Conservation (phyloP, 2,113 vertebrate species). For the Nesoenas mayeri region DNA sequence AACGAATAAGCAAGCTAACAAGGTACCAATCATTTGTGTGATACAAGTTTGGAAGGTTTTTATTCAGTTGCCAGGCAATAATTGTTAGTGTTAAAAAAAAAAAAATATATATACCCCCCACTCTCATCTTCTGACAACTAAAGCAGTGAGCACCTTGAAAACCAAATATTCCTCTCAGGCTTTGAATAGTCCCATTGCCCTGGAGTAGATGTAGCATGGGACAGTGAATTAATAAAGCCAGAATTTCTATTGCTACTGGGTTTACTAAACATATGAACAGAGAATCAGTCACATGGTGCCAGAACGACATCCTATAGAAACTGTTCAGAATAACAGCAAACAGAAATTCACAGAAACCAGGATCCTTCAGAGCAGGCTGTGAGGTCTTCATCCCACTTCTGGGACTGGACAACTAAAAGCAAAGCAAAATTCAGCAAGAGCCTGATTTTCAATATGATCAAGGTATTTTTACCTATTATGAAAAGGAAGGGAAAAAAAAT, state of each 20-base stretch:
- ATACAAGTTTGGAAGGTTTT: slow-evolving; percentile 1
- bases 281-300: neutral
- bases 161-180: neutral
- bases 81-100: neutral
- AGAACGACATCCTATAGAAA: neutral
- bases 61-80: neutral
- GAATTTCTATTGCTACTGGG: neutral
- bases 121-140: neutral
- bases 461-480: neutral
- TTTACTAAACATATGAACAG: neutral
- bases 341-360: neutral
- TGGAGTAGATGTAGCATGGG: neutral
- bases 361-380: neutral
- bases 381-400: neutral
- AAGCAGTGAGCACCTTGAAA: neutral
- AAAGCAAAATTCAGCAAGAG: neutral
- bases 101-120: neutral
- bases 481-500: neutral
- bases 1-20: neutral
- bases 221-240: neutral
- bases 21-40: neutral
- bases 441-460: neutral
- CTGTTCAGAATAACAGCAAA: neutral
- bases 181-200: neutral
- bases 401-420: neutral